These are phyloP conservation scores for Camponotus floridanus DNA, from an alignment of 1,140 invertebrate genomes.

Conservation along the genomic window DNA sequence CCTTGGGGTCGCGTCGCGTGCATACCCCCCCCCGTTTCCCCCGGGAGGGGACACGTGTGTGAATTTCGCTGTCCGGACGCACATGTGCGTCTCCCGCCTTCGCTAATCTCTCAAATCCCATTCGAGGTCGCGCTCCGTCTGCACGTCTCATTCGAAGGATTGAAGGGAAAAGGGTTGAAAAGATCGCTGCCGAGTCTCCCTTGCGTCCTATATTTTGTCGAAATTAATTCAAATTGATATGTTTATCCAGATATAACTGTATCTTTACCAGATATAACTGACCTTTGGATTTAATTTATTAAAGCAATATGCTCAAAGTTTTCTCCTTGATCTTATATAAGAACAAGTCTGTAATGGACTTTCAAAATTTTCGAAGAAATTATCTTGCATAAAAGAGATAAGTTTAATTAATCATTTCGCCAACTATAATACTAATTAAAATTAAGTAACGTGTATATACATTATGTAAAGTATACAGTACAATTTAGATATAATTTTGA, in stretches of 20 bases:
- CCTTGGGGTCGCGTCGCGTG: conserved; percentile 16
- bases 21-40: conserved; percentile 38
- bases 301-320: neutral
- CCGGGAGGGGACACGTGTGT: conserved; percentile 36
- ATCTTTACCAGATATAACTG: too few relatives aligned
- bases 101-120: conserved; percentile 23
- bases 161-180: neutral
- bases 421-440: neutral
- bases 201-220: too few relatives aligned
- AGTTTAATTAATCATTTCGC: conserved; percentile 1
- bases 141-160: conserved; percentile 10
- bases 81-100: conserved; percentile 14
- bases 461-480: neutral
- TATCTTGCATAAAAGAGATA: neutral
- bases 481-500: neutral
- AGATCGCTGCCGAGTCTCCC: neutral
- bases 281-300: conserved; percentile 2
- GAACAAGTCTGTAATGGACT: neutral
- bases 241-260: too few relatives aligned
- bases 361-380: neutral
- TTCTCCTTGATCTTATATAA: conserved; percentile 14
- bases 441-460: neutral
- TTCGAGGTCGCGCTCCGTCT: conserved; percentile 51
- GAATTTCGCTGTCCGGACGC: neutral
- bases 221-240: too few relatives aligned